A percentile compares a stretch with the other conserved stretches of the same genome.
Conservation (phyloP, 2,797 vertebrate species). For the Eupleurogrammus muticus region DNA sequence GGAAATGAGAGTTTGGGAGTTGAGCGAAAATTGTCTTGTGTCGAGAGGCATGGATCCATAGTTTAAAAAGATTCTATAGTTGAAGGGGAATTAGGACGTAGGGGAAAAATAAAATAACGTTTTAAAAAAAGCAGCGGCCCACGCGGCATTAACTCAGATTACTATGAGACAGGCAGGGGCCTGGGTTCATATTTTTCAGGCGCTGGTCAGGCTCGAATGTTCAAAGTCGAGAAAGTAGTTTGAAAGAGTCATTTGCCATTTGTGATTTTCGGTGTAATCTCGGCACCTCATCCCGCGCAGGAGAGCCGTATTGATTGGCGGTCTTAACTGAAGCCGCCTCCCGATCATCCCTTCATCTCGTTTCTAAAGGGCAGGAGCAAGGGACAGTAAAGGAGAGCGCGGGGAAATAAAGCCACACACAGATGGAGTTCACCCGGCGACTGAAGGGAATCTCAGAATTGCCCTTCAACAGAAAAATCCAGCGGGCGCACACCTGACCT, state of each 20-base stretch:
- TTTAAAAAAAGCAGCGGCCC: constrained; percentile 36
- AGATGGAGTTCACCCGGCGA: constrained; percentile 66
- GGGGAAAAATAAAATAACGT: too few relatives aligned
- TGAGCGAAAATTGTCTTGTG: constrained; percentile 72
- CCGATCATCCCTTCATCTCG: constrained; percentile 81
- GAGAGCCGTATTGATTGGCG: constrained; percentile 75
- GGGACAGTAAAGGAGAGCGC: constrained; percentile 68
- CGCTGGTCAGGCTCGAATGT: constrained; percentile 59
- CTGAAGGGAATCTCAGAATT: constrained; percentile 70
- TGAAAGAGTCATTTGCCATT: constrained; percentile 77
- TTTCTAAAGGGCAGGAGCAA: constrained; percentile 76
- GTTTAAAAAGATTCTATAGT: constrained; percentile 50
- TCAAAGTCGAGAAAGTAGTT: constrained; percentile 69
- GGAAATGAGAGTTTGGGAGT: constrained; percentile 75
- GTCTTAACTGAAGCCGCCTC: constrained; percentile 76
- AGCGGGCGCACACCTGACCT: constrained; percentile 41
- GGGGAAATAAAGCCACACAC: constrained; percentile 68
- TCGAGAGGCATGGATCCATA: constrained; percentile 56
- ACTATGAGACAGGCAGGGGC: constrained; percentile 24
- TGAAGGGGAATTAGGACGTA: constrained; percentile 47
- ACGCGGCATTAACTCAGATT: constrained; percentile 29
- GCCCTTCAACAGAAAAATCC: constrained; percentile 68
- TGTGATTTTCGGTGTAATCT: constrained; percentile 79
- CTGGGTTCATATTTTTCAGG: constrained; percentile 49
- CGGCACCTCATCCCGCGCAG: constrained; percentile 65